Evolutionary conservation across 1,140 invertebrate species (phyloP), one percentile per base, ranked within the genome.

Genomic region (Rhynchophorus ferrugineus): DNA sequence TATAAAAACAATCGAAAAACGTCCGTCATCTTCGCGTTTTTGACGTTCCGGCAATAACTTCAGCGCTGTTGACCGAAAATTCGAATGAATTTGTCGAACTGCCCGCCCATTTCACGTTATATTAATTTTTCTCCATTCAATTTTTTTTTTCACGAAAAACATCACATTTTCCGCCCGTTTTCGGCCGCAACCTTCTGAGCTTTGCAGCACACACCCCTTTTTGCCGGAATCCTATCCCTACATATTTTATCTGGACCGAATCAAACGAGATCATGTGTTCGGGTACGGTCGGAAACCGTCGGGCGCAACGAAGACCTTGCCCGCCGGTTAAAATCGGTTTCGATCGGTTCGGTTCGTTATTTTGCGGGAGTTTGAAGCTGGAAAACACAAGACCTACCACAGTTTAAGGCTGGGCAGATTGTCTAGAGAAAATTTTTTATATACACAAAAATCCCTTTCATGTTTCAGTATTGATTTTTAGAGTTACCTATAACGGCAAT

Each of bases 131-230:
- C n/a, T n/a, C n/a, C n/a, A n/a, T n/a, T n/a, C n/a, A n/a, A n/a
- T n/a, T n/a, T n/a, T n/a, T 29, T 29, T 29, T 11, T 5, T 29
- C 24, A 29, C 44, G 20, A 11, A 11, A 44, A 14, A 45, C 9
- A 17, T 33, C 21, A 20, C 20, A 8, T 9, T 45, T 38, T 39
- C 21, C 3, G 2, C 8, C 20, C 11, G n/a, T 39, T 17, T n/a
- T 22, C 20, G 18, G 9, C 46, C 44, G 16, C 14, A 9, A 24
- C 8, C 19, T 29, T 11, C 8, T 2, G 6, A 37, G 24, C 22
- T 36, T n/a, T 8, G n/a, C 7, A 5, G 36, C 51, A 58, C 56
- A 58, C 56, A 58, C 56, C 56, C 56, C 56, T 58, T 58, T 58
- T 58, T 46, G 21, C 49, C 50, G 42, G 41, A 46, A 49, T 48